Conservation (phyloP, 2,888 invertebrate species). For the Lordiphosa fenestrarum region DNA sequence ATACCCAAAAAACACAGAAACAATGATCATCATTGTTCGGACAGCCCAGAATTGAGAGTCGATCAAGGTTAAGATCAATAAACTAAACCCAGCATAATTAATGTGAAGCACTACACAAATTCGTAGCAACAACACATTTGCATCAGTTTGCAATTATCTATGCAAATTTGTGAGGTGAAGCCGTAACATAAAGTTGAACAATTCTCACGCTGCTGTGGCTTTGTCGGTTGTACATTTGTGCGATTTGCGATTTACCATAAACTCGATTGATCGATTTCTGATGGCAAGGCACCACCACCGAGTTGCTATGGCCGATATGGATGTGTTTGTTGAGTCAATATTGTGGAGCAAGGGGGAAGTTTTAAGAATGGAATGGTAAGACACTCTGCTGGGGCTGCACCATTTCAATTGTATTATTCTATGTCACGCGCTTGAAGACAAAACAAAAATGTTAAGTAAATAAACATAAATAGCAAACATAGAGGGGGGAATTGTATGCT, state of each 20-base stretch:
- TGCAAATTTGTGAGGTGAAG: constrained; percentile 53
- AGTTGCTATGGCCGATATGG: constrained; percentile 14
- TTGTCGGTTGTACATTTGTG: background rate
- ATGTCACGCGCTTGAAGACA: constrained; percentile 24
- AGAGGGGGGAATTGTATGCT: constrained; percentile 2
- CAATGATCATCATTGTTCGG: constrained; percentile 40
- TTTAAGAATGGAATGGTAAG: no score
- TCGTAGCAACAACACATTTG: constrained; percentile 40
- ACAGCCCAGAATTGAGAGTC: constrained; percentile 33
- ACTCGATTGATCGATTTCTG: constrained; percentile 61
- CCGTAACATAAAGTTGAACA: constrained; percentile 17
- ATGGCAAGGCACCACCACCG: constrained; percentile 43
- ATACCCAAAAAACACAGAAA: constrained; percentile 18
- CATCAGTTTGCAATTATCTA: constrained; percentile 68
- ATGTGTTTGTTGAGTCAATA: constrained; percentile 35
- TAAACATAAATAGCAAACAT: constrained; percentile 6
- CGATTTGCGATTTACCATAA: constrained; percentile 30
- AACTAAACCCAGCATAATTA: constrained; percentile 52
- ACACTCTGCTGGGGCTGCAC: constrained; percentile 8
- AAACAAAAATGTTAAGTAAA: constrained; percentile 5
- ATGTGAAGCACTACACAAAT: constrained; percentile 40
- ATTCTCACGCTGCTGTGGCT: constrained; percentile 46
- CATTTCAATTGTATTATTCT: constrained; percentile 15
- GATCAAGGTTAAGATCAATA: constrained; percentile 52
- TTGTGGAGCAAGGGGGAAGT: constrained; percentile 6